Base-by-base conservation (phyloP, 1,140 invertebrate genomes). In the Drosophila ercepeae region DNA sequence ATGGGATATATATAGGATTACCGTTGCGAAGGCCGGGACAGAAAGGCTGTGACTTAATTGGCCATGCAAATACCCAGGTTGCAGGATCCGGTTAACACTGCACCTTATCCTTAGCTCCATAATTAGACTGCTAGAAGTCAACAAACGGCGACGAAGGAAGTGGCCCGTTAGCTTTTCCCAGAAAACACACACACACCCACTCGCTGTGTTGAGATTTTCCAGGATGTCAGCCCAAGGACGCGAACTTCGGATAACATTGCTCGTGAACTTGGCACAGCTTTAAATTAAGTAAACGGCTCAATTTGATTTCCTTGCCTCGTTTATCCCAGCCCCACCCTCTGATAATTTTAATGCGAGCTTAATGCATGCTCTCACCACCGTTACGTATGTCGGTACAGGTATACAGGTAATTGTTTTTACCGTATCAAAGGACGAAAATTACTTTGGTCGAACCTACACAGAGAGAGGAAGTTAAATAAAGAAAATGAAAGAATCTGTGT, bases 221-320 rank as follows among this genome's bases (percentile, higher is more conserved):
- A 58, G 57, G 23, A 57, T 51, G 61, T 51, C 32, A 23, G 42
- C 29, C 42, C 58, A 42, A 41, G 55, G 55, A 25, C 21, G 53
- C 7, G 18, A 57, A 48, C 13, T 51, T 51, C 14, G 29, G 29
- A n/a, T 14, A 16, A 4, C 16, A 6, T 9, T 44, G 39, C 13
- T 34, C 50, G 21, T 52, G 50, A 70, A 60, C 70, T 65, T 70
- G 53, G 13, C 48, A 41, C 49, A 54, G 53, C 54, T 59, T 50
- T 67, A 65, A 67, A 27, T 42, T 19, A 65, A 65, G 60, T 67
- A 65, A 67, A 27, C 63, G 48, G 25, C 53, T 60, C 59, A 65
- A 79, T 81, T 75, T 46, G 54, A 75, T 79, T 79, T 71, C 32
- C 32, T 46, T 60, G 63, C 60, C 60, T 69, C 44, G 51, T 59